Evolutionary conservation across 64 coral and sea anemone species (phyloP), one percentile per base, ranked within the genome.

Genomic region (Platygyra sinensis): DNA sequence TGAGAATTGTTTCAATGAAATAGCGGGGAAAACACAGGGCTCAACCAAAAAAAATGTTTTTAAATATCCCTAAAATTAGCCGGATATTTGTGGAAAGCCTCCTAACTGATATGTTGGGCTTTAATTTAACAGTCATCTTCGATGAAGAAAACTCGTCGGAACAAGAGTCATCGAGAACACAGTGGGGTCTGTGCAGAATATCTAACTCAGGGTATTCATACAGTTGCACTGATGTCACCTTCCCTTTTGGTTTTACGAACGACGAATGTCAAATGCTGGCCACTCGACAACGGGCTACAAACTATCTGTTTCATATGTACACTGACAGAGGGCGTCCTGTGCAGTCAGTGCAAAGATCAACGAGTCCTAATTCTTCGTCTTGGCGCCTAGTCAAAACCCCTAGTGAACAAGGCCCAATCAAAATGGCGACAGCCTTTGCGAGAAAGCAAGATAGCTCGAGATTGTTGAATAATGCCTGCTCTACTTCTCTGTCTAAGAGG

Each of bases 221-320:
- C 8, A 51, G 10, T 17, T 83, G 57, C 13, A 11, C 81, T 10
- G 83, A 86, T 72, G 67, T 86, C 0, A 46, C 72, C 2, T 86
- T 88, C 16, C 86, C 80, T 2, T 31, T 52, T 33, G 90, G 81
- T 64, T 92, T 92, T 32, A 67, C 73, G 25, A 60, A 3, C 9
- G 52, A 80, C 0, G 81, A 92, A 52, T 92, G 90, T 65, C 6
- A 71, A 22, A 31, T 87, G 15, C 46, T 92, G 2, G 90, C 90
- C 22, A 65, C 73, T n/a, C 81, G 90, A 17, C 90, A 92, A 27
- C 74, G 82, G 17, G 36, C 17, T 52, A 62, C 90, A 27, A 92
- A 92, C 83, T 87, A 92, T 65, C 51, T 92, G 0, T 87, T 71
- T 57, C 60, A 76, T 62, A 32, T 62, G 20, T 73, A 80, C 18